A percentile compares a stretch with the other conserved stretches of the same genome.
phyloP scores from a whole-genome alignment of 2,113 vertebrate genomes.

The Connochaetes taurinus region DNA sequence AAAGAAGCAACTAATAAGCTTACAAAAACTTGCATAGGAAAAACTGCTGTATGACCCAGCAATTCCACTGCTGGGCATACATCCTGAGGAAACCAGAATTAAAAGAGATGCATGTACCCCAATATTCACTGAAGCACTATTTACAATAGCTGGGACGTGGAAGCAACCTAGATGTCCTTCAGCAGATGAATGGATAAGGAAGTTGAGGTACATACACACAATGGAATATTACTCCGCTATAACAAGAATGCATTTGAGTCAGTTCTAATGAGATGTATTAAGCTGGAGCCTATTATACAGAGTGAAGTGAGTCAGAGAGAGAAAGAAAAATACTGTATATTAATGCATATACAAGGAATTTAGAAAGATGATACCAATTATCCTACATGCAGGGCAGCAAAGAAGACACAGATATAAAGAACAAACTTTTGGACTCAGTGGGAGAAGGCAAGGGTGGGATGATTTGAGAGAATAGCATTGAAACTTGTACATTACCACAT shows the following conservation, averaged over 20 bases:
- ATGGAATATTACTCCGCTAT: not conserved
- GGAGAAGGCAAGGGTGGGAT: not conserved
- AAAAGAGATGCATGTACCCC: not conserved
- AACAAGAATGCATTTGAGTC: not conserved
- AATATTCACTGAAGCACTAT: not conserved
- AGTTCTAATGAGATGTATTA: not conserved
- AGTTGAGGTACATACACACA: not conserved
- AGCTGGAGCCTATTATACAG: not conserved
- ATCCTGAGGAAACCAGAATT: not conserved
- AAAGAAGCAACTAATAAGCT: not conserved
- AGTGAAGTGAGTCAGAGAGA: not conserved
- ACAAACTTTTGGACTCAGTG: not conserved
- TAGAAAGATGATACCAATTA: not conserved
- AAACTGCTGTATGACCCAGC: not conserved
- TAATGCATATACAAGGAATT: not conserved
- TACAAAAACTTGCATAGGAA: not conserved
- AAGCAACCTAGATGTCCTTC: not conserved
- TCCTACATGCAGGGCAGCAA: not conserved
- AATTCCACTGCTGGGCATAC: not conserved
- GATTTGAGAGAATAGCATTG: not conserved
- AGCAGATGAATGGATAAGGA: not conserved
- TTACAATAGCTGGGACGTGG: not conserved
- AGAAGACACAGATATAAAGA: not conserved
- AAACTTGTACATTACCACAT: not conserved
- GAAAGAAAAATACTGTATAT: not conserved